Conservation (phyloP, 2,113 vertebrate genomes). For the Cyprinodon tularosa region DNA sequence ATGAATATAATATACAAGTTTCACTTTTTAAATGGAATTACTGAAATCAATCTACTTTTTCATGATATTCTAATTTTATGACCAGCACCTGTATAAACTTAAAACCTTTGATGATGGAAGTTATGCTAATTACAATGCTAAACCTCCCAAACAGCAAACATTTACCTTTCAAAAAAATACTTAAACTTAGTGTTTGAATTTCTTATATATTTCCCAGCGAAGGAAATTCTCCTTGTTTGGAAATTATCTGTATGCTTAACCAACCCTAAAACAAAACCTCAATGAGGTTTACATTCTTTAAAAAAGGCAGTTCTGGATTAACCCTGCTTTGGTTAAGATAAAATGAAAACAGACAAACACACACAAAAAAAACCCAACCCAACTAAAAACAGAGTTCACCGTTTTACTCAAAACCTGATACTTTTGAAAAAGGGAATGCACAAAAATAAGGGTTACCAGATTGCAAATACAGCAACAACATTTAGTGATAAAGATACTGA, state of each 20-base stretch:
- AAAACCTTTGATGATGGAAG: slow-evolving; percentile 12
- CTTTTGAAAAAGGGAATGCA: neutral
- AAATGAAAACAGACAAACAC: neutral
- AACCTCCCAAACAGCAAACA: neutral
- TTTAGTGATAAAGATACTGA: neutral
- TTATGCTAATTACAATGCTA: neutral
- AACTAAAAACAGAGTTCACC: neutral
- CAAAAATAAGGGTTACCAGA: neutral
- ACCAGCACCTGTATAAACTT: too few species aligned
- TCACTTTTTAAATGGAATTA: too few species aligned
- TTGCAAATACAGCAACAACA: neutral
- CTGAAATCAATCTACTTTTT: too few species aligned
- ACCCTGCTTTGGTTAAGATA: neutral
- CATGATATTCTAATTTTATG: too few species aligned
- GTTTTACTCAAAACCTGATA: neutral
- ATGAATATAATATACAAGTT: too few species aligned
- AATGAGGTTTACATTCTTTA: too few species aligned
- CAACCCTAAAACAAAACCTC: neutral
- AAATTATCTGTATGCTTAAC: neutral
- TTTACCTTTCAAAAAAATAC: neutral
- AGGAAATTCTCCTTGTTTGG: neutral
- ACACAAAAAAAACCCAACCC: neutral
- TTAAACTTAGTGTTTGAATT: neutral
- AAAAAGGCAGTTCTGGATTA: neutral
- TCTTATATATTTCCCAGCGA: neutral